Evolutionary conservation across 1,140 invertebrate genomes (phyloP), one percentile per base, ranked within the genome.

Genomic region (Wiebesia pumilae): DNA sequence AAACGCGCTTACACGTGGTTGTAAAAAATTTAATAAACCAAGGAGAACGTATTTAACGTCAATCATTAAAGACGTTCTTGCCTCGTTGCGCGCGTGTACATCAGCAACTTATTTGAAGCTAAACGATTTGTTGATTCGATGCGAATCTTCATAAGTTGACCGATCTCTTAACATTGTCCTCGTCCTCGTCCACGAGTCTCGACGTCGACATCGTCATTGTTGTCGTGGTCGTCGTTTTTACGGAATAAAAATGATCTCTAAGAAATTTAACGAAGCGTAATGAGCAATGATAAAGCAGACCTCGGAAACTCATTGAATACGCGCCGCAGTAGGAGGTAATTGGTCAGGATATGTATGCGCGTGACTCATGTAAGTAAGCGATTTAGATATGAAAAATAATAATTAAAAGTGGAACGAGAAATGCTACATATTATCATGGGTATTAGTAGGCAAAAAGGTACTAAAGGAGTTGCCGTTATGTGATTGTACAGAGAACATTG

Each of bases 211-310:
- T 47, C n/a, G n/a, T n/a, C n/a, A n/a, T n/a, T n/a, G n/a, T n/a
- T n/a, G n/a, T n/a, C n/a, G n/a, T n/a, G n/a, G n/a, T n/a, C n/a
- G n/a, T n/a, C 16, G 10, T 24, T 62, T 30, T 65, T 1, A 21
- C 0, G 35, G 19, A 16, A 75, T 4, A 67, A 84, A 84, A 69
- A 79, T 84, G n/a, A 14, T 38, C n/a, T 14, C 24, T 40, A 47
- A 67, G n/a, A 81, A 80, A n/a, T 84, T 79, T 71, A 85, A 79
- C 84, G 65, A 54, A 80, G 69, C 47, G 35, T 81, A 81, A 81
- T 81, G 67, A 75, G 51, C 33, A 81, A 43, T 81, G 69, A 81
- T 85, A 79, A 81, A 81, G 38, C 51, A 33, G 21, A 33, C 43
- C 43, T 80, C 40, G 47, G 33, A 62, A 69, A 38, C 27, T 47